Evolutionary conservation across 2,113 vertebrate species (phyloP), one percentile per base, ranked within the genome.

Genomic region (Aegotheles bennettii): DNA sequence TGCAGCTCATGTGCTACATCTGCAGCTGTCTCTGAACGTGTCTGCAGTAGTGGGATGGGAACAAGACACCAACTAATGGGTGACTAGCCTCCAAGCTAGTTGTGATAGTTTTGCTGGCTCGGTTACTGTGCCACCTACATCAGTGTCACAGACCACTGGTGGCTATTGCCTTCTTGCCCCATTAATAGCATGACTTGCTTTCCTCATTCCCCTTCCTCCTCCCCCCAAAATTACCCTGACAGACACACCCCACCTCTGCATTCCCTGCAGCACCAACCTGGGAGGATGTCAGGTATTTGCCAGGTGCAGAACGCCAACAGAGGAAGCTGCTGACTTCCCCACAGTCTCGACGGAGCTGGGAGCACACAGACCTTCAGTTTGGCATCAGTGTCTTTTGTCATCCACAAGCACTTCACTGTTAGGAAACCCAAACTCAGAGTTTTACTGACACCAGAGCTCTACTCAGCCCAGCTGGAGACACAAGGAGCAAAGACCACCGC

Each of bases 211-310:
- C 2, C 16, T 38, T 48, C 24, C 7, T 86, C 7, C 25, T 61
- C 3, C 13, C 13, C 20, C 3, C 0, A 1, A 3, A 81, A 59
- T 40, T 36, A 60, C 29, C 23, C 3, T 1, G 7, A 29, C 16
- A 67, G 40, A 51, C 29, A n/a, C 13, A 38, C 11, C 11, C 7
- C 11, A 51, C 1, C 18, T 15, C 45, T 73, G 33, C 50, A 51
- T 16, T 11, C 7, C 25, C 63, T 4, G 4, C n/a, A 74, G 29
- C n/a, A 51, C 57, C 2, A 2, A 33, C 7, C 24, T 5, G 2
- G 26, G 9, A 24, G 5, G 13, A 53, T 14, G 5, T 6, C 7
- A 60, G 38, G 9, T 48, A 43, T 61, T 51, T 78, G 12, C 36
- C 21, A 35, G 18, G 21, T 19, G n/a, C 28, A 79, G 71, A 70